Conservation (phyloP, 2,888 invertebrate species). For the Melieria omissa region DNA sequence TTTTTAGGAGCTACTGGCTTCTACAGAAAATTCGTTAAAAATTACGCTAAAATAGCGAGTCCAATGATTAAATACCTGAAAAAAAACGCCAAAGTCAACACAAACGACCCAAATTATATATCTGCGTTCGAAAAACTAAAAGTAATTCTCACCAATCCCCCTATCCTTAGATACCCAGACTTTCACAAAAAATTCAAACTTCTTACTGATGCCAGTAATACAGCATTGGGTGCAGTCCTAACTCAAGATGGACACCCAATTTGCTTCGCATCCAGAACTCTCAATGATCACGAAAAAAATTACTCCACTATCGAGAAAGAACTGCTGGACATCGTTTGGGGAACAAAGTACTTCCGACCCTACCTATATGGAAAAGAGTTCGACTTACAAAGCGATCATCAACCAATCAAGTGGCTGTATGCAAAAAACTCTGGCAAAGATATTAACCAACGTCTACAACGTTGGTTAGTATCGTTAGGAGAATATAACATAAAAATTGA, state of each 20-base stretch:
- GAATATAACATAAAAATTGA: background rate
- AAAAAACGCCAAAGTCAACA: background rate
- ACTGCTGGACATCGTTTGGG: background rate
- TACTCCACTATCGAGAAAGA: background rate
- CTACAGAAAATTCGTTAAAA: constrained; percentile 6
- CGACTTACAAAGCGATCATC: background rate
- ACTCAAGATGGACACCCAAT: constrained; percentile 15
- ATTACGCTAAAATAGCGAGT: background rate
- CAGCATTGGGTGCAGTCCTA: constrained; percentile 16
- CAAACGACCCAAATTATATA: constrained; percentile 2
- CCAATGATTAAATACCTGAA: background rate
- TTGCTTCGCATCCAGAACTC: background rate
- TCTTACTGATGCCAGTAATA: constrained; percentile 15
- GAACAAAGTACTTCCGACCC: background rate
- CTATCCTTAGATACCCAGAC: constrained; percentile 6
- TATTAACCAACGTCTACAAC: background rate
- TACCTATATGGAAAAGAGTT: background rate
- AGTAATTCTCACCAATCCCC: background rate
- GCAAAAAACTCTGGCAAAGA: background rate
- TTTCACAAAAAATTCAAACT: constrained; percentile 8
- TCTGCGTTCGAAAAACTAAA: constrained; percentile 1
- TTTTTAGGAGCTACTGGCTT: constrained; percentile 4
- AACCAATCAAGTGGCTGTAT: background rate
- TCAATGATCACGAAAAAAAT: constrained; percentile 10
- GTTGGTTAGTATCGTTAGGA: background rate